phyloP scores from a whole-genome alignment of 2,797 vertebrate genomes.

The Syndactyla subalaris region DNA sequence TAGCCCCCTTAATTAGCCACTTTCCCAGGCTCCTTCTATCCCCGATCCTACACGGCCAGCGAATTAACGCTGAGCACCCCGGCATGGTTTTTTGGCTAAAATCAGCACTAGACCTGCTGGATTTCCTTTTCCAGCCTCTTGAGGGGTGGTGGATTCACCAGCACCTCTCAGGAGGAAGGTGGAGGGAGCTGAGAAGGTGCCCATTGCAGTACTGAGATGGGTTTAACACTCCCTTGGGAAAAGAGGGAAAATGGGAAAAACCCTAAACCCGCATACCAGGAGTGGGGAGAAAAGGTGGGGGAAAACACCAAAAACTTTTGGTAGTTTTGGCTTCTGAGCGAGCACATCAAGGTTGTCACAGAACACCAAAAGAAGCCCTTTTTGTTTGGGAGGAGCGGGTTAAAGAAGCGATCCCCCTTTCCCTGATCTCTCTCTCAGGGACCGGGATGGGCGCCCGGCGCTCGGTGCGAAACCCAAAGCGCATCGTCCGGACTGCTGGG shows the following conservation, averaged over 20 bases:
- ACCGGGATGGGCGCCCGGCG: not conserved
- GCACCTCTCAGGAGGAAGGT: not conserved
- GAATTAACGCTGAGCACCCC: not conserved
- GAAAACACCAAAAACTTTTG: not conserved
- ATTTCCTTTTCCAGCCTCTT: not conserved
- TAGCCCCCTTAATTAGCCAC: not conserved
- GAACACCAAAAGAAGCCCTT: no score
- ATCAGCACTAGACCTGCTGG: not conserved
- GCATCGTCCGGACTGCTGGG: conserved; percentile 40
- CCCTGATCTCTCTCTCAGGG: fast-evolving
- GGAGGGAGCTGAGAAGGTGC: not conserved
- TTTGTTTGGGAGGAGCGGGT: not conserved
- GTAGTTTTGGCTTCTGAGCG: not conserved
- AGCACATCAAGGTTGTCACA: not conserved
- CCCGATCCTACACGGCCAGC: not conserved
- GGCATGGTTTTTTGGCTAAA: not conserved
- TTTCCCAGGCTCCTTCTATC: not conserved
- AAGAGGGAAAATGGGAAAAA: not conserved
- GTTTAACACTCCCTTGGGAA: not conserved
- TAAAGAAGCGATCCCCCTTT: not conserved
- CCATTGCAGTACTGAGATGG: no score
- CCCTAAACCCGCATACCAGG: not conserved
- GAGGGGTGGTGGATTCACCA: not conserved
- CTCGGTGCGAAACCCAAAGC: no score
- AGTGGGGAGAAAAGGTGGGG: no score